phyloP scores from a whole-genome alignment of 2,888 invertebrate species.

The Agonopterix arenella region DNA sequence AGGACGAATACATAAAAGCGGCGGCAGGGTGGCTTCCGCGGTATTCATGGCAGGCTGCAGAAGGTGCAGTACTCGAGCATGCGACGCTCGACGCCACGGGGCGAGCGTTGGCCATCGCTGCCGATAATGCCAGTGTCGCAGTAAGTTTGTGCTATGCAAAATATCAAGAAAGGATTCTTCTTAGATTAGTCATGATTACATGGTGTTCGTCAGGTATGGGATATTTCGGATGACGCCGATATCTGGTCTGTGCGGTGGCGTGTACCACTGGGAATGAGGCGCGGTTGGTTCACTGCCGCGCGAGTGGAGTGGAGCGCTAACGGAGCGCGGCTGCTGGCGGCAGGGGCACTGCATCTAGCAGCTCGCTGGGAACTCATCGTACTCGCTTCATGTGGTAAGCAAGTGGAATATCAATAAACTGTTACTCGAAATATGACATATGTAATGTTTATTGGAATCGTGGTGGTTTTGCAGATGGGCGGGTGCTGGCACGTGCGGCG shows the following conservation, averaged over 20 bases:
- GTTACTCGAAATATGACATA: no score
- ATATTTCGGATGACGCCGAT: slow-evolving; percentile 5
- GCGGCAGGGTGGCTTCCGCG: slow-evolving; percentile 25
- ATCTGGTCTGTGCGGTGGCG: slow-evolving; percentile 1
- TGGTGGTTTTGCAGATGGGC: slow-evolving; percentile 9
- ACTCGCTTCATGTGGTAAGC: slow-evolving; percentile 20
- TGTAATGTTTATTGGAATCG: no score
- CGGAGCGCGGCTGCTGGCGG: slow-evolving; percentile 34
- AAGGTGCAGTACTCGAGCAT: slow-evolving; percentile 22
- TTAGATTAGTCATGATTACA: neutral
- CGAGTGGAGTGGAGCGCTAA: slow-evolving; percentile 25
- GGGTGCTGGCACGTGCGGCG: slow-evolving; percentile 36
- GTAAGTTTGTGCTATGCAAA: slow-evolving; percentile 9
- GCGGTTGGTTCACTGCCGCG: slow-evolving; percentile 13
- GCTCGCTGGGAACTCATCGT: slow-evolving; percentile 46
- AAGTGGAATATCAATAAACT: slow-evolving; percentile 4
- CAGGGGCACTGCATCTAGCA: slow-evolving; percentile 40
- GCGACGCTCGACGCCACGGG: slow-evolving; percentile 17
- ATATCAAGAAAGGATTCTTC: no score
- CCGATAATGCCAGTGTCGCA: slow-evolving; percentile 26
- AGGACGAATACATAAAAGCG: slow-evolving; percentile 30
- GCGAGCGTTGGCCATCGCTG: slow-evolving; percentile 26
- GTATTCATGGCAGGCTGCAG: slow-evolving; percentile 11
- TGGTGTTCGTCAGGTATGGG: slow-evolving; percentile 12
- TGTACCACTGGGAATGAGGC: slow-evolving; percentile 12